These are phyloP conservation scores for Masnerella sp. DNA, from an alignment of 2,888 invertebrate species.

Conservation along the genomic window DNA sequence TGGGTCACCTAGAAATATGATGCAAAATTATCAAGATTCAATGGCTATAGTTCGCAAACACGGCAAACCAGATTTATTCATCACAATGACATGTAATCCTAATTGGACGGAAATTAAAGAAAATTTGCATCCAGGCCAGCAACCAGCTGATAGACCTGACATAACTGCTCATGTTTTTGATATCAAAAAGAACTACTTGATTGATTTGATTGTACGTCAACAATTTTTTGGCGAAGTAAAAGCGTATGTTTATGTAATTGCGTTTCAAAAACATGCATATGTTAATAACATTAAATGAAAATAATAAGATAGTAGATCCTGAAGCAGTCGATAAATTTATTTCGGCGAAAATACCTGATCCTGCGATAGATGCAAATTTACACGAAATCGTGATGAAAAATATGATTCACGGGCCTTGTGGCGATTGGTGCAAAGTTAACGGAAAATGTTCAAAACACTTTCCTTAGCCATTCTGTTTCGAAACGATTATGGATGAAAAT, in stretches of 20 bases:
- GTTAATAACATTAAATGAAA: slow-evolving; percentile 31
- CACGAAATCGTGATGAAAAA: slow-evolving; percentile 65
- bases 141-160: slow-evolving; percentile 49
- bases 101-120: slow-evolving; percentile 45
- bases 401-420: slow-evolving; percentile 33
- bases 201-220: slow-evolving; percentile 41
- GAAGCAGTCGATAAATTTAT: slow-evolving; percentile 28
- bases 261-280: slow-evolving; percentile 51
- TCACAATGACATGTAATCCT: no score
- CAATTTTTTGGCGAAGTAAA: slow-evolving; percentile 45
- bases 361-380: slow-evolving; percentile 62
- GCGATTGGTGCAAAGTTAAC: background rate
- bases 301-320: slow-evolving; percentile 34
- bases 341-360: slow-evolving; percentile 14
- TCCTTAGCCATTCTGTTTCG: background rate
- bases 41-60: no score
- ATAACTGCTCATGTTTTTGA: slow-evolving; percentile 40
- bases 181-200: slow-evolving; percentile 47
- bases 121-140: slow-evolving; percentile 14
- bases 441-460: slow-evolving; percentile 10
- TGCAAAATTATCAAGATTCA: no score
- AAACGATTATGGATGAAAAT: slow-evolving; percentile 52
- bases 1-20: slow-evolving; percentile 29
- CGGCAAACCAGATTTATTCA: no score
- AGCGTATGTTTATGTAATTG: slow-evolving; percentile 49